Conservation (phyloP, 2,113 vertebrate species). For the Condylura cristata region DNA sequence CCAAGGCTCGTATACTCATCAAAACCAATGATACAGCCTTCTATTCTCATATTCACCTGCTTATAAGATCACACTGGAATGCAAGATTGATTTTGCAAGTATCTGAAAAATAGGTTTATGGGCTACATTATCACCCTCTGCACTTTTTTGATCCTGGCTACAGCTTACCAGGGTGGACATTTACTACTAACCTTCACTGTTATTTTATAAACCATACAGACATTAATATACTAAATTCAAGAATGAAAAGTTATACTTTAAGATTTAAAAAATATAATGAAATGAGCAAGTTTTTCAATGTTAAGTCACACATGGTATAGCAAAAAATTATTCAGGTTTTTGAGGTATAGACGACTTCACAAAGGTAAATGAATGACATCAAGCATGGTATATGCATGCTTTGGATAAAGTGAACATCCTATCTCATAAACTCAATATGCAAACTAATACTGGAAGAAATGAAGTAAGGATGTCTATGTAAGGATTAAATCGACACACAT, state of each 20-base stretch:
- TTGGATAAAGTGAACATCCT: not conserved
- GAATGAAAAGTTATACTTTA: not conserved
- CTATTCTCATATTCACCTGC: no score
- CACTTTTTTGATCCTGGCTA: no score
- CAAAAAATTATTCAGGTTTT: not conserved
- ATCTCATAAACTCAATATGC: not conserved
- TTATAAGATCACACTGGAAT: no score
- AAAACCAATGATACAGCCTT: constrained; percentile 85
- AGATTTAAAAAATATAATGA: not conserved
- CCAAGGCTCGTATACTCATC: constrained; percentile 99
- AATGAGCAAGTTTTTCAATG: not conserved
- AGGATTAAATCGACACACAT: not conserved
- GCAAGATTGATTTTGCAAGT: no score
- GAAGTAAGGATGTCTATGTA: not conserved
- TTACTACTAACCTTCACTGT: no score
- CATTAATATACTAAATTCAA: constrained; percentile 24
- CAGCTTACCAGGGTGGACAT: no score
- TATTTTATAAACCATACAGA: not conserved
- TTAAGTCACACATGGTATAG: not conserved
- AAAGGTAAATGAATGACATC: not conserved
- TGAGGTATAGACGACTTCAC: not conserved
- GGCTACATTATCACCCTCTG: no score
- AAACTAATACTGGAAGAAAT: not conserved
- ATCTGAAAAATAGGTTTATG: no score
- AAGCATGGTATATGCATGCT: not conserved